Conservation (phyloP, 2,888 invertebrate genomes). For the Nephrotoma flavescens region DNA sequence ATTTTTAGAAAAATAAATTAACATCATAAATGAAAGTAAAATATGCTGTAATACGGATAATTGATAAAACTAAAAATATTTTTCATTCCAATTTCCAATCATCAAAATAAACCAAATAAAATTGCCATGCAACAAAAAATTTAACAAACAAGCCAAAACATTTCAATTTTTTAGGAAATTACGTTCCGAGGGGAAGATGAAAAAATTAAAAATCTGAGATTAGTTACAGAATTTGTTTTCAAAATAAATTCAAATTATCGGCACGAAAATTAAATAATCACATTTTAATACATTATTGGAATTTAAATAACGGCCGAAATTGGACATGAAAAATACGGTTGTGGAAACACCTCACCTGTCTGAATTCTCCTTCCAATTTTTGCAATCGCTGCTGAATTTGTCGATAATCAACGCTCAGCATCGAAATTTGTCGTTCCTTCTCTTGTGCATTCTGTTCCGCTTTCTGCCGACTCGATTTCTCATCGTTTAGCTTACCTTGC, state of each 20-base stretch:
- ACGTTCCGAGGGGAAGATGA: neutral
- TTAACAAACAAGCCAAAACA: neutral
- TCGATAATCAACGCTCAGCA: conserved; percentile 88
- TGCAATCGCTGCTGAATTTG: conserved; percentile 83
- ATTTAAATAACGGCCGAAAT: too few species aligned
- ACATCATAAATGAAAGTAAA: conserved; percentile 2
- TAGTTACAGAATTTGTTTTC: neutral
- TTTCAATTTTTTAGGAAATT: neutral
- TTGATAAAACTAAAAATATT: neutral
- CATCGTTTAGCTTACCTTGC: conserved; percentile 82
- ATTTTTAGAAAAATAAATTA: conserved; percentile 5
- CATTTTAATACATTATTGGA: too few species aligned
- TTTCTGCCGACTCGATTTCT: conserved; percentile 72
- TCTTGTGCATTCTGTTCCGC: conserved; percentile 80
- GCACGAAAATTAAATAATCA: neutral
- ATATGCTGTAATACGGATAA: neutral
- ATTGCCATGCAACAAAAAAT: neutral
- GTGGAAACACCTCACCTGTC: conserved; percentile 47
- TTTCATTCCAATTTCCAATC: neutral
- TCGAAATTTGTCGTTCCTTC: conserved; percentile 86
- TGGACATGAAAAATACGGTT: too few species aligned
- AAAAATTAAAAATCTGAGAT: neutral
- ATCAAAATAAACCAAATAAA: conserved; percentile 6
- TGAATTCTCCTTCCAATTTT: conserved; percentile 81
- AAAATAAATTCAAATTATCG: neutral